Conservation (phyloP, 2,113 vertebrate species). For the Hylia prasina region DNA sequence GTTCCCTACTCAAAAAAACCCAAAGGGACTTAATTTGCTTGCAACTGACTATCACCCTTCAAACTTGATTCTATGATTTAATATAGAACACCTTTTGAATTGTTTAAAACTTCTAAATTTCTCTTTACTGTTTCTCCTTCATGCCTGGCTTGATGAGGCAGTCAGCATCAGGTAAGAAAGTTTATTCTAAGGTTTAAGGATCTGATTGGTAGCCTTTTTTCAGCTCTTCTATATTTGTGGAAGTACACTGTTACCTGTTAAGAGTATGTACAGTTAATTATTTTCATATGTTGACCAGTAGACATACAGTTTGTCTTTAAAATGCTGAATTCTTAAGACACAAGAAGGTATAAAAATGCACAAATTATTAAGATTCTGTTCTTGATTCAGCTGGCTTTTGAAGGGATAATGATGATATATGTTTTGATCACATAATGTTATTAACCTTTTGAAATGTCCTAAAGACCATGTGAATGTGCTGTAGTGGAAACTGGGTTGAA, state of each 20-base stretch:
- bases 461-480: neutral
- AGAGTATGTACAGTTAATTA: neutral
- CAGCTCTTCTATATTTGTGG: neutral
- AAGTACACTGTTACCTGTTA: neutral
- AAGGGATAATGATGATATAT: neutral
- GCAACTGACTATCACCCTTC: neutral
- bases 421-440: neutral
- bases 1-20: neutral
- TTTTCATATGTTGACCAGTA: neutral
- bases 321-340: neutral
- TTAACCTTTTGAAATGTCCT: neutral
- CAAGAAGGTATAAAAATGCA: neutral
- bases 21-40: neutral
- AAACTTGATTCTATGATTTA: neutral
- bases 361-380: neutral
- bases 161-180: slow-evolving; percentile 85
- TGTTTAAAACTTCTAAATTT: slow-evolving; percentile 56
- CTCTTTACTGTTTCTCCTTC: slow-evolving; percentile 76
- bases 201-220: neutral
- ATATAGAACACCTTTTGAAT: neutral
- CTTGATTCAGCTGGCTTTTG: neutral
- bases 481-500: neutral
- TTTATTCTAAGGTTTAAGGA: neutral
- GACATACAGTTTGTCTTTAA: neutral
- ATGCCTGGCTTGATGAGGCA: slow-evolving; percentile 84